Percentiles rank a stretch among this genome's conserved stretches.
Conservation (phyloP, 2,113 vertebrate genomes). For the Perca flavescens region DNA sequence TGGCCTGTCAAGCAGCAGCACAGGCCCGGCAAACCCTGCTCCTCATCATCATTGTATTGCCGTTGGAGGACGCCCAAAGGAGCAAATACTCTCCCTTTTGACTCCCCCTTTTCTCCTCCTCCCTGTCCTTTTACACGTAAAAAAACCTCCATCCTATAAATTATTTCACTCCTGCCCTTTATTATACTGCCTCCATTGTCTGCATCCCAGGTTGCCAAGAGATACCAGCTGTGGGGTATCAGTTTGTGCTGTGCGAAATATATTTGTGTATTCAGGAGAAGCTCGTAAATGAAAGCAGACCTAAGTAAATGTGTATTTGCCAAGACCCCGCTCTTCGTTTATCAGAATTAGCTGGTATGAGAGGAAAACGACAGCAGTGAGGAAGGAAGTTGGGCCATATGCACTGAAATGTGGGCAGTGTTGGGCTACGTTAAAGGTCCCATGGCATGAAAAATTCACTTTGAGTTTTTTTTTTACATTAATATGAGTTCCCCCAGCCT, state of each 20-base stretch:
- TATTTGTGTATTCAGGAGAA: constrained; percentile 8
- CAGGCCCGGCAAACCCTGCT: neutral
- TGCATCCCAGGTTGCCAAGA: constrained; percentile 3
- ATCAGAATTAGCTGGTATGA: constrained; percentile 14
- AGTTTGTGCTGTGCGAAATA: constrained; percentile 20
- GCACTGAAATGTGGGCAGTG: neutral
- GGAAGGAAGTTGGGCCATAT: neutral
- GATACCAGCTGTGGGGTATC: neutral
- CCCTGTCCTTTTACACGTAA: constrained; percentile 22
- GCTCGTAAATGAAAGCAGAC: constrained; percentile 22
- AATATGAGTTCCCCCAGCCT: too few species aligned
- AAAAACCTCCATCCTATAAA: constrained; percentile 24
- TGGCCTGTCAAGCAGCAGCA: constrained; percentile 57
- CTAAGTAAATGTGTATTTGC: constrained; percentile 3
- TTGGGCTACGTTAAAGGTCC: neutral
- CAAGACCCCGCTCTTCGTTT: neutral
- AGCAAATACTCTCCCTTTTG: constrained; percentile 6
- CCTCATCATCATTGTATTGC: constrained; percentile 33
- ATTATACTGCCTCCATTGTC: constrained; percentile 6
- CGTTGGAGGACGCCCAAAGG: constrained; percentile 31
- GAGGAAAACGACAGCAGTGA: neutral
- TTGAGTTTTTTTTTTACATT: too few species aligned
- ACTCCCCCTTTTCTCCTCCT: constrained; percentile 24
- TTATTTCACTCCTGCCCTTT: constrained; percentile 11
- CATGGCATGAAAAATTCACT: too few species aligned